These are phyloP conservation scores for Carposina sasakii DNA, from an alignment of 1,140 invertebrate genomes.

Conservation along the genomic window DNA sequence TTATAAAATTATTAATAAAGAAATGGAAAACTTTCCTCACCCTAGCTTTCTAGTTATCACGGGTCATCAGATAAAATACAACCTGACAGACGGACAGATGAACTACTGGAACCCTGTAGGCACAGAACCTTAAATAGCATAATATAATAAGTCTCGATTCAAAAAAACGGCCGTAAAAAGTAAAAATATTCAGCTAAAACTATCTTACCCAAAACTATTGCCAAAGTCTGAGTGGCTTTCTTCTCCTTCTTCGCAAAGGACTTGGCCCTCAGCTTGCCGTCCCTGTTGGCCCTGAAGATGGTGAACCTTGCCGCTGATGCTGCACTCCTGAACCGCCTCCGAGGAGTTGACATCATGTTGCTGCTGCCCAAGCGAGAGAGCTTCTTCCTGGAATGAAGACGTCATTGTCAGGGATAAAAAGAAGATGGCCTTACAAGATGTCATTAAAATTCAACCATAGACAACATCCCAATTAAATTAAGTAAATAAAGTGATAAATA, in stretches of 20 bases:
- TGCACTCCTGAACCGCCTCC: constrained; percentile 53
- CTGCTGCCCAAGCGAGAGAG: constrained; percentile 52
- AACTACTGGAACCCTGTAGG: no score
- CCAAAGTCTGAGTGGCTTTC: constrained; percentile 98
- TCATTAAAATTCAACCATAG: no score
- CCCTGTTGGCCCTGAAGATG: constrained; percentile 93
- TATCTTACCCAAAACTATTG: constrained; percentile 96
- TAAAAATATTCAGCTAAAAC: neutral
- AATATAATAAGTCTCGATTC: no score
- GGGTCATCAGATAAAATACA: no score
- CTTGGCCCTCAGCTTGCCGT: constrained; percentile 92
- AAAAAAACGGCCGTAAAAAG: neutral
- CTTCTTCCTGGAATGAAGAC: constrained; percentile 58
- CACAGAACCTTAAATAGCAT: no score
- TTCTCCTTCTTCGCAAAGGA: constrained; percentile 97
- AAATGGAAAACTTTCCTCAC: no score
- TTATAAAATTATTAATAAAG: no score
- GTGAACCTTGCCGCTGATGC: constrained; percentile 85
- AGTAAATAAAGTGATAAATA: no score
- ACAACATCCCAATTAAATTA: no score
- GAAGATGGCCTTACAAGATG: no score
- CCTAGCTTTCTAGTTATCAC: no score
- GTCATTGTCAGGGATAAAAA: constrained; percentile 3
- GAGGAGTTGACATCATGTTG: constrained; percentile 51
- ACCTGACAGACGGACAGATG: no score